Evolutionary conservation across 2,888 invertebrate species (phyloP).

Genomic region (Megalurothrips usitatus): DNA sequence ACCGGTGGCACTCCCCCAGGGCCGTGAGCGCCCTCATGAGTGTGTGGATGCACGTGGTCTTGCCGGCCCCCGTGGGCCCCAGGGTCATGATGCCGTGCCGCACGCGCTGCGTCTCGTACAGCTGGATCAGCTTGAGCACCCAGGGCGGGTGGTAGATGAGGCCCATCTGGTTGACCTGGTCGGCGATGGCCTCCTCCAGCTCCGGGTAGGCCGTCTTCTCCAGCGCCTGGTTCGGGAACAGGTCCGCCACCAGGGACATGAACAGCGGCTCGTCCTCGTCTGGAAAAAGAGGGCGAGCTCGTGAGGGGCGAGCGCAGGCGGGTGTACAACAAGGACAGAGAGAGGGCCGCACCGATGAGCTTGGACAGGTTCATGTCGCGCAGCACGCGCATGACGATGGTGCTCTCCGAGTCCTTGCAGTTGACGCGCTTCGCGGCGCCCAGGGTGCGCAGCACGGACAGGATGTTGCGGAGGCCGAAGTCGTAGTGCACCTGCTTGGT

Average conservation of each 20-base stretch:
- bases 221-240: constrained; percentile 90
- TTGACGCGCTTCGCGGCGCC: constrained; percentile 90
- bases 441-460: constrained; percentile 87
- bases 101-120: constrained; percentile 92
- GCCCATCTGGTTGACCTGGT: constrained; percentile 74
- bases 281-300: constrained; percentile 38
- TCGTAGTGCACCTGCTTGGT: constrained; percentile 97
- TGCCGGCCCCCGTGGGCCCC: constrained; percentile 92
- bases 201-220: constrained; percentile 89
- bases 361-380: constrained; percentile 97
- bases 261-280: constrained; percentile 98
- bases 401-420: constrained; percentile 87
- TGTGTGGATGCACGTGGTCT: constrained; percentile 84
- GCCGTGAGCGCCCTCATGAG: constrained; percentile 87
- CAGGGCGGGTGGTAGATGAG: constrained; percentile 91
- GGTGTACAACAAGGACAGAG: too few relatives aligned
- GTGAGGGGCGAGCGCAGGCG: too few relatives aligned
- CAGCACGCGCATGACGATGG: constrained; percentile 94
- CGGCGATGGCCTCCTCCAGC: constrained; percentile 79
- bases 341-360: constrained; percentile 65
- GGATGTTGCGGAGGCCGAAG: constrained; percentile 90
- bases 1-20: constrained; percentile 78
- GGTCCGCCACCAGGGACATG: constrained; percentile 88
- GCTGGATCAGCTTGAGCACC: constrained; percentile 90
- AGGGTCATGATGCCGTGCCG: constrained; percentile 95